Base-by-base conservation (phyloP, 2,888 invertebrate species). In the Himalopsyche kuldschensis region DNA sequence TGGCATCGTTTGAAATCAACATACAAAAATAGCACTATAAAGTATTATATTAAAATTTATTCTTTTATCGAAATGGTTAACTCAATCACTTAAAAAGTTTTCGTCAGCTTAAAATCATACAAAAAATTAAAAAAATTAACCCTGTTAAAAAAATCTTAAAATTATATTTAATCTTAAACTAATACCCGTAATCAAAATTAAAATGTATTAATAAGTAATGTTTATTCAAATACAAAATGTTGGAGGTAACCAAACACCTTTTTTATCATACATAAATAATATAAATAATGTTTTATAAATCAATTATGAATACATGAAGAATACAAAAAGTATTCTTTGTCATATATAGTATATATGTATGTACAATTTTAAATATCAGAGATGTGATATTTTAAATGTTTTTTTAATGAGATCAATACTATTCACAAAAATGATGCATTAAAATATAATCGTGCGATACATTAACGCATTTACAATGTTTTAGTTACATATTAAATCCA, bases 151-250 rank as follows among this genome's bases (percentile, higher is more conserved):
- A 32, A 84, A 84, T 79, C 81, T 79, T 84, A 81, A 55, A 55
- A 77, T n/a, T 78, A 82, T n/a, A 84, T 55, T 55, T 82, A 83
- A 83, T 31, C 82, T 82, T 84, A 91, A 92, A 92, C 92, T 91
- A 92, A 92, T 92, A 92, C 92, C 92, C 92, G 92, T 92, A 92
- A 89, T 91, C 90, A 89, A 90, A 82, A 90, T 92, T 92, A 82
- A 85, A 82, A 84, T 75, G 10, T 76, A 32, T 80, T 75, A 48
- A n/a, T n/a, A 79, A 80, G 77, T 41, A 47, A 32, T 55, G 76
- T 41, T 80, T 55, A 20, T 76, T 75, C 55, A 84, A 79, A 69
- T 48, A 32, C 8, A 69, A 55, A 69, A 69, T 69, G 30, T 24
- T 69, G 17, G 75, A 81, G 84, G 84, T 81, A 81, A 84, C 84